phyloP scores from a whole-genome alignment of 2,113 vertebrate genomes.

The Crocuta crocuta region DNA sequence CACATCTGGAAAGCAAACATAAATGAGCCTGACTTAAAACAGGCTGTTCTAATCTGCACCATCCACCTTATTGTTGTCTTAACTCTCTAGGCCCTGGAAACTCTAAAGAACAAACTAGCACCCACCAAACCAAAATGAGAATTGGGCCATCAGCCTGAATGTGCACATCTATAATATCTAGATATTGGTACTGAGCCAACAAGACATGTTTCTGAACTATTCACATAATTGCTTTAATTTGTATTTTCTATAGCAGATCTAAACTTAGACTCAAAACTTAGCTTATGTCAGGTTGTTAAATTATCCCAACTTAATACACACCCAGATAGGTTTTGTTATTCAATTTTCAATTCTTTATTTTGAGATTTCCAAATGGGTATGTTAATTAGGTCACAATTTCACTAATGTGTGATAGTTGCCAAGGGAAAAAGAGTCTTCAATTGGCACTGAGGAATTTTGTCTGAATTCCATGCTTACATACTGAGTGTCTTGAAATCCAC shows the following conservation, averaged over 20 bases:
- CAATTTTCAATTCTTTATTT: slow-evolving; percentile 21
- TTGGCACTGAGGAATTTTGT: background rate
- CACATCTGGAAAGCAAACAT: background rate
- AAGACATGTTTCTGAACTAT: background rate
- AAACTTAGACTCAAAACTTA: background rate
- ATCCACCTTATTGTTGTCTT: background rate
- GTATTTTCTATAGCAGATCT: background rate
- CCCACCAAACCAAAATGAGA: background rate
- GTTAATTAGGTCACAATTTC: slow-evolving; percentile 20
- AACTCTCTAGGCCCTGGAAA: background rate
- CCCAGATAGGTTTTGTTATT: background rate
- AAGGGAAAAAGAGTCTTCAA: background rate
- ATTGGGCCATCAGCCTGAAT: background rate
- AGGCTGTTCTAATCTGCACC: background rate
- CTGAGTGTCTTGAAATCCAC: background rate
- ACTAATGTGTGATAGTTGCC: background rate
- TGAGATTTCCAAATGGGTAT: background rate
- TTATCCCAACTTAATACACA: background rate
- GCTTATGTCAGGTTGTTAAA: background rate
- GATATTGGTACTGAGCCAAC: background rate
- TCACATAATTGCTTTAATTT: background rate
- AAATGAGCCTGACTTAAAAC: background rate
- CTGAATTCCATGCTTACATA: background rate
- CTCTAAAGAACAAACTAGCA: background rate
- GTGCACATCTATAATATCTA: background rate